Base-by-base conservation (phyloP, 2,888 invertebrate species). In the Tortrix viridana region DNA sequence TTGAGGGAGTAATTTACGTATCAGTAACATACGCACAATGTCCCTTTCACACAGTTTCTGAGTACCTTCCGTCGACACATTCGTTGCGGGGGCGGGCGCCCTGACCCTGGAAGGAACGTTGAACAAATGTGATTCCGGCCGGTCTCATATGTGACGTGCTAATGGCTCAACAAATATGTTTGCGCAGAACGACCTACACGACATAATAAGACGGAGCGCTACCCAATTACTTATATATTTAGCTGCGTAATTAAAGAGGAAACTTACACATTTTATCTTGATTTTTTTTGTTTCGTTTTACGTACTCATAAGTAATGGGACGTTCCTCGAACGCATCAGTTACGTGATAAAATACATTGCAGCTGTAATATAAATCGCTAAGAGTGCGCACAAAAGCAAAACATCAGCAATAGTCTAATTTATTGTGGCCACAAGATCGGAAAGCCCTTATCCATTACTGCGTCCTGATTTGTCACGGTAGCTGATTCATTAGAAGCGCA, bases 401-500 rank as follows among this genome's bases (percentile, higher is more conserved):
- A 77, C 77, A 75, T 72, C 75, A 75, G 79, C 77, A 74, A 73
- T 70, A 75, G 71, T 75, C 77, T 81, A 82, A 86, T 84, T 84
- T 79, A 86, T 82, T 81, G 82, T 78, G 77, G 79, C 78, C 79
- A 74, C 77, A 79, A 81, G 81, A 85, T 84, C 82, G 81, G 80
- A 77, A 80, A 83, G 75, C 80, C 81, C 78, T 82, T 85, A 85
- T 85, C 87, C 85, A 86, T 88, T 87, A 85, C 82, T 69, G 79
- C 72, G 75, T 79, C 76, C 84, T 86, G 87, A 89, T 88, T 88
- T 88, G 87, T 88, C 88, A 88, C 81, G 82, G 82, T 79, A 82
- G 86, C 86, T 87, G 87, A 89, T 88, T 89, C 86, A 89, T 88
- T 89, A 88, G 83, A 78, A 74, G 74, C 70, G 75, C 84, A 86